Base-by-base conservation (phyloP, 2,113 vertebrate species). In the Patagioenas fasciata region DNA sequence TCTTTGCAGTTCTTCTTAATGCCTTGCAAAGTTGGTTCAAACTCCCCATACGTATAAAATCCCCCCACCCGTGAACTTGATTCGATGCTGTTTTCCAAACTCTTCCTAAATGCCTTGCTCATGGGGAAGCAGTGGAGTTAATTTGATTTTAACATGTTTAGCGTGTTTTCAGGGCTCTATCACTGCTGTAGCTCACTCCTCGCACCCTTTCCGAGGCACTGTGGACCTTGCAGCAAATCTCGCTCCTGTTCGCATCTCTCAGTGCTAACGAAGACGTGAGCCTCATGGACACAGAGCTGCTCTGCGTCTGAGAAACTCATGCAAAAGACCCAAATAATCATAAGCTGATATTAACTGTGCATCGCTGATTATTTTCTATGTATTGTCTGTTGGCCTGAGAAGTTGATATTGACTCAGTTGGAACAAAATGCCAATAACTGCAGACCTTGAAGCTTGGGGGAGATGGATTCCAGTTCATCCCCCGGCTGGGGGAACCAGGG, bases 331-430 rank as follows among this genome's bases (percentile, higher is more conserved):
- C 75, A 79, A 73, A 95, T 95, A 93, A 95, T 96, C 94, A 85
- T 91, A 92, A 94, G 96, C 97, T 96, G 61, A 88, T 96, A 80
- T 89, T 66, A 93, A 73, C 94, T 69, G 72, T 34, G 71, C 94
- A 70, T 80, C 91, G 88, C 91, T 91, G 85, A 70, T 94, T 80
- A 69, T 93, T 85, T 94, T 71, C 93, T 95, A 60, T 94, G 91
- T 87, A 87, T 92, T 92, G 90, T 95, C 94, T 93, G 11, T 93
- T 42, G 92, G 95, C 84, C 91, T 11, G 56, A 92, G 88, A 92
- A 96, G 96, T 95, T 79, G n/a, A 48, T 90, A 95, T 93, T 93
- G 97, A 96, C 90, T 87, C 1, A 4, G 91, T 32, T 13, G 54
- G 93, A 64, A n/a, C 79, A 91, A 93, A 92, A 80, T 16, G 84